These are phyloP conservation scores for Deroplatys truncata DNA, from an alignment of 2,888 invertebrate species.

Conservation along the genomic window DNA sequence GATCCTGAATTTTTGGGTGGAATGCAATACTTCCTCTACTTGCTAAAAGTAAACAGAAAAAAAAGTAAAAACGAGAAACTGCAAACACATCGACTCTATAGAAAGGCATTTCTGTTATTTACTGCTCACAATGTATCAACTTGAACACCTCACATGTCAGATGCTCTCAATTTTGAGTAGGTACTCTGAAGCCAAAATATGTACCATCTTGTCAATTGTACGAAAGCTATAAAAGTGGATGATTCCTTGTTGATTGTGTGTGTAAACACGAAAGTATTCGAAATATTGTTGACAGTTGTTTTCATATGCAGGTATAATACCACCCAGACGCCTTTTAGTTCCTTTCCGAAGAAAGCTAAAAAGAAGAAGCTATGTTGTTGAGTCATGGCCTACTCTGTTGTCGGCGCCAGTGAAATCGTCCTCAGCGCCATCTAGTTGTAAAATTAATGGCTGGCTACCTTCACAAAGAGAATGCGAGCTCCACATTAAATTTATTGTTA, in stretches of 20 bases:
- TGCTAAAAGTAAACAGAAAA: too few relatives aligned
- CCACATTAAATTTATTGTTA: not conserved
- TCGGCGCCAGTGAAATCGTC: not conserved
- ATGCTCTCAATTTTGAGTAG: too few relatives aligned
- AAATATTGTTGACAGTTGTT: not conserved
- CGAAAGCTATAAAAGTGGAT: too few relatives aligned
- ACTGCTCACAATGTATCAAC: too few relatives aligned
- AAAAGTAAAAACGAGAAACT: too few relatives aligned
- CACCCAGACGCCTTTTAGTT: not conserved
- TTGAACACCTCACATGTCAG: too few relatives aligned
- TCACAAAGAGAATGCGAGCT: not conserved
- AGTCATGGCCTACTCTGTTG: not conserved
- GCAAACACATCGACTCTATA: too few relatives aligned
- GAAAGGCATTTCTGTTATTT: too few relatives aligned
- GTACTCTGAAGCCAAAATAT: too few relatives aligned
- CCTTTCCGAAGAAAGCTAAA: not conserved
- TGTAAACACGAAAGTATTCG: not conserved
- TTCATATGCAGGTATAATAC: not conserved
- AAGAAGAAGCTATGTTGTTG: not conserved
- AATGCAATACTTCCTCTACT: too few relatives aligned
- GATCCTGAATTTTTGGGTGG: too few relatives aligned
- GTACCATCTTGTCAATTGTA: too few relatives aligned
- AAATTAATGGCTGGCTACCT: not conserved
- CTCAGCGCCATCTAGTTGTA: not conserved
- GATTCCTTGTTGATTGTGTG: not conserved